Evolutionary conservation across 2,113 vertebrate species (phyloP).

Genomic region (Hyaena hyaena): DNA sequence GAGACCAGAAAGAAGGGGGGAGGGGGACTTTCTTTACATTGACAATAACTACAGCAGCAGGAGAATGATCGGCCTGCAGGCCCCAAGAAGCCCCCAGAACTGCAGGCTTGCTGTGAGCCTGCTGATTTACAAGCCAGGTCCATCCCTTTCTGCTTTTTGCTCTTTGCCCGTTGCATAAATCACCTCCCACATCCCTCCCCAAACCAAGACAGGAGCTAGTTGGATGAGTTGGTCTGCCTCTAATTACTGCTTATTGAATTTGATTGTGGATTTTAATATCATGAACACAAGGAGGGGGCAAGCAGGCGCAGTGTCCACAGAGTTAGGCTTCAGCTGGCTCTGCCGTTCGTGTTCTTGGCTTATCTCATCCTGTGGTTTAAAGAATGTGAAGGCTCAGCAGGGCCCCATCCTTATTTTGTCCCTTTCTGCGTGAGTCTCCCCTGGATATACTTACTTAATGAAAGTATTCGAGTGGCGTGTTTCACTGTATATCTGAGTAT

Average conservation of each 20-base stretch:
- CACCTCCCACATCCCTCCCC: not conserved
- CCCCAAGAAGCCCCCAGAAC: not conserved
- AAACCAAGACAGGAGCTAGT: not conserved
- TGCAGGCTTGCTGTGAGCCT: not conserved
- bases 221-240: not conserved
- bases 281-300: not conserved
- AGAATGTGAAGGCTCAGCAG: not conserved
- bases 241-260: conserved; percentile 37
- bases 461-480: too few species aligned
- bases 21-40: not conserved
- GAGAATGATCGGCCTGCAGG: not conserved
- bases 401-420: not conserved
- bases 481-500: not conserved
- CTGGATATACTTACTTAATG: not conserved
- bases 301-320: not conserved
- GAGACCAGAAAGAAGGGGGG: not conserved
- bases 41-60: not conserved
- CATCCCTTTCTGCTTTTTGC: not conserved
- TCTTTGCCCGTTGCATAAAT: not conserved
- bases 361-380: not conserved
- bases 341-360: not conserved
- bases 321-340: not conserved
- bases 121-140: not conserved
- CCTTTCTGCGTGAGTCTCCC: not conserved
- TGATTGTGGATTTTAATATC: conserved; percentile 51